These are phyloP conservation scores for Chrysotoxum bicinctum DNA, from an alignment of 2,888 invertebrate genomes.

Conservation along the genomic window DNA sequence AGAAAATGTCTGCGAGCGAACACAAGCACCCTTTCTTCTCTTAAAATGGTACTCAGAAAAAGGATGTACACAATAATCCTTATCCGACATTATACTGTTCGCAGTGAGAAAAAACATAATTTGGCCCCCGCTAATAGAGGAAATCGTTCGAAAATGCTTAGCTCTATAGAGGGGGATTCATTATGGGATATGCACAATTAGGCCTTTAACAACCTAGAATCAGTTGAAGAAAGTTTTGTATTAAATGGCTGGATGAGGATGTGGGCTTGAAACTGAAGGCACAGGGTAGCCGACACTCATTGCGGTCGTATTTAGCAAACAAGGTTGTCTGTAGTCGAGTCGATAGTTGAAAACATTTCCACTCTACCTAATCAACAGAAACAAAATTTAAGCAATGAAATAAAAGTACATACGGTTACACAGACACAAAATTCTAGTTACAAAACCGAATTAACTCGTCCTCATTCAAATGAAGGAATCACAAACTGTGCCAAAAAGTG, in stretches of 20 bases:
- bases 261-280: neutral
- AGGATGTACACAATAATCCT: constrained; percentile 41
- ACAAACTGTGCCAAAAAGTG: too few species aligned
- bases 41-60: neutral
- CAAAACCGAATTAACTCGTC: neutral
- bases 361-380: constrained; percentile 48
- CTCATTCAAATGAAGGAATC: neutral
- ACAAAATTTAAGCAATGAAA: constrained; percentile 52
- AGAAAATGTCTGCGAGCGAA: constrained; percentile 7
- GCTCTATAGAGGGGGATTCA: constrained; percentile 34
- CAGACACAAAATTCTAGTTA: neutral
- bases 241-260: neutral
- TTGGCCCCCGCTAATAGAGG: constrained; percentile 66
- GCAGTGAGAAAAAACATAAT: constrained; percentile 50
- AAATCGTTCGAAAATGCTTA: constrained; percentile 69
- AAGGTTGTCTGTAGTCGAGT: constrained; percentile 23
- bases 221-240: constrained; percentile 54
- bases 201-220: constrained; percentile 64
- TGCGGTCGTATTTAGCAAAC: constrained; percentile 40
- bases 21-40: neutral
- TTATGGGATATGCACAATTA: constrained; percentile 69
- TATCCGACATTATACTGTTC: constrained; percentile 37
- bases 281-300: constrained; percentile 13
- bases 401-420: neutral
- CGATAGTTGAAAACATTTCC: constrained; percentile 49